Percentiles rank a stretch among this genome's conserved stretches.
Evolutionary conservation across 2,888 invertebrate species (phyloP).

Genomic region (Stegana nigrithorax): DNA sequence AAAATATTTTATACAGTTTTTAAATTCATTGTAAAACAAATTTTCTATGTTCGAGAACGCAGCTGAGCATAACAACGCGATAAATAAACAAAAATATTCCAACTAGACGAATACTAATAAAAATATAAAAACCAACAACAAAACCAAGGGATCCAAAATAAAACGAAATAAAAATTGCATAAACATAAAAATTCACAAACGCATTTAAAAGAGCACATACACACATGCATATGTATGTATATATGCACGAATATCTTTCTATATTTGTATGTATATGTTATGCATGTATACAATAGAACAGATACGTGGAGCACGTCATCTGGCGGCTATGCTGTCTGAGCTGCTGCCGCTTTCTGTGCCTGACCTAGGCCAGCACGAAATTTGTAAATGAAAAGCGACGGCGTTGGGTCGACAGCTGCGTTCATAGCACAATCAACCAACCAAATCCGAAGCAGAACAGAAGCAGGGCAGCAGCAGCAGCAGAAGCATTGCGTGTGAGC

Average conservation of each 20-base stretch:
- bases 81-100: background rate
- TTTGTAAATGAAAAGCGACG: no score
- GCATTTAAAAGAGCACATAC: background rate
- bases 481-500: background rate
- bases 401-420: no score
- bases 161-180: background rate
- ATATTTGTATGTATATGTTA: background rate
- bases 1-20: no score
- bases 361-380: conserved; percentile 8
- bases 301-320: background rate
- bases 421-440: no score
- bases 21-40: background rate
- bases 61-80: background rate
- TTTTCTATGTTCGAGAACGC: background rate
- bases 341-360: background rate
- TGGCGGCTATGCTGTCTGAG: background rate
- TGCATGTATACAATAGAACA: conserved; percentile 3
- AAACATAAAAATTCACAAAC: background rate
- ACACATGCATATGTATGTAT: no score
- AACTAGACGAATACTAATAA: background rate
- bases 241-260: no score
- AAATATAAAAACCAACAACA: background rate
- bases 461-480: no score
- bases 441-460: no score
- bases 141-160: background rate